Conservation (phyloP, 2,888 invertebrate genomes). For the Andrena praecox region DNA sequence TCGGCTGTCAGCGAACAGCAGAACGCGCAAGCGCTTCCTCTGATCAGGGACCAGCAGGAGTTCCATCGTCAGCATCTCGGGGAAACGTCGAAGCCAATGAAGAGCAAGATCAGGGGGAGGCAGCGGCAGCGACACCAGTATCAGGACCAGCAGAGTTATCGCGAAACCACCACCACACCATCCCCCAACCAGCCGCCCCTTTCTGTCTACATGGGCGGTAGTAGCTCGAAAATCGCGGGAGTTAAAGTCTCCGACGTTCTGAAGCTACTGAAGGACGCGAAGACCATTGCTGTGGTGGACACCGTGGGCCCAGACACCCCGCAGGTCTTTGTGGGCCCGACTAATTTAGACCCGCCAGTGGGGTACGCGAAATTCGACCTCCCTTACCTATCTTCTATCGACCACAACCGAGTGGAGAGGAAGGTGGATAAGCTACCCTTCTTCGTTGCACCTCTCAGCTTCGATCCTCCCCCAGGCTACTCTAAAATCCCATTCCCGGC, state of each 20-base stretch:
- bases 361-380: conserved; percentile 93
- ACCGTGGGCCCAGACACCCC: conserved; percentile 90
- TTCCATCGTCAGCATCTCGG: conserved; percentile 75
- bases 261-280: conserved; percentile 89
- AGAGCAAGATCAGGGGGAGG: conserved; percentile 50
- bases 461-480: conserved; percentile 93
- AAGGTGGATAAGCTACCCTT: conserved; percentile 92
- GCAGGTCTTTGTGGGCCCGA: conserved; percentile 93
- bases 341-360: conserved; percentile 89
- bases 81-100: conserved; percentile 66
- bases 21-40: conserved; percentile 65
- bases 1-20: conserved; percentile 24
- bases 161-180: conserved; percentile 70
- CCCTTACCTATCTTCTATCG: conserved; percentile 92
- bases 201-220: conserved; percentile 90
- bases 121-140: conserved; percentile 58
- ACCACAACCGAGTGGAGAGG: conserved; percentile 88
- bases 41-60: conserved; percentile 73
- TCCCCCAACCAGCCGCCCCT: conserved; percentile 93
- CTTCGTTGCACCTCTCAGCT: conserved; percentile 94
- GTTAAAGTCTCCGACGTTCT: conserved; percentile 90
- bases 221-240: conserved; percentile 85
- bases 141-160: conserved; percentile 63
- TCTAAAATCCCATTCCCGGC: conserved; percentile 94
- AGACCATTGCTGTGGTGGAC: conserved; percentile 92